phyloP scores from a whole-genome alignment of 2,888 invertebrate species.

The Acholoe squamosa region DNA sequence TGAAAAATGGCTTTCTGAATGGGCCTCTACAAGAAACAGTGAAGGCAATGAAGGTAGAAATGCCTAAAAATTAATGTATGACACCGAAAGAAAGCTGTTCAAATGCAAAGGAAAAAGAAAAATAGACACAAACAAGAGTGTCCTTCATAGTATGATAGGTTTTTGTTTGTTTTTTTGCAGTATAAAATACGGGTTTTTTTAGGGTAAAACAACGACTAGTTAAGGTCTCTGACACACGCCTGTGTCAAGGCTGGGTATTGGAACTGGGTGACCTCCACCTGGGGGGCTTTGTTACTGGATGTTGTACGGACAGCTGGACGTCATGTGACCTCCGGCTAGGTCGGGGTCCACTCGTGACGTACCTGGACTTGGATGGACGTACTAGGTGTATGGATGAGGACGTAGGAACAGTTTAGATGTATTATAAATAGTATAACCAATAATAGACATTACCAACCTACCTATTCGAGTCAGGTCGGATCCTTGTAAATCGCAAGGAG shows the following conservation, averaged over 20 bases:
- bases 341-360: constrained; percentile 19
- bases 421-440: too few relatives aligned
- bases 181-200: not conserved
- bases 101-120: too few relatives aligned
- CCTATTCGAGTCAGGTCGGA: too few relatives aligned
- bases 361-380: not conserved
- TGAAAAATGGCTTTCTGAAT: too few relatives aligned
- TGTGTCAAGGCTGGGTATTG: not conserved
- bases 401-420: too few relatives aligned
- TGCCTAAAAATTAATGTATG: not conserved
- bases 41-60: too few relatives aligned
- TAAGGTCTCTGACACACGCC: not conserved
- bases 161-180: too few relatives aligned
- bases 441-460: too few relatives aligned
- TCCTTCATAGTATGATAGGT: not conserved
- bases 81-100: too few relatives aligned
- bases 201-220: constrained; percentile 43
- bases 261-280: constrained; percentile 47
- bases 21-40: too few relatives aligned
- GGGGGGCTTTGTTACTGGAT: not conserved
- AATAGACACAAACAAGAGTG: not conserved
- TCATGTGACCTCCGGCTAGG: not conserved
- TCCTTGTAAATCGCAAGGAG: too few relatives aligned
- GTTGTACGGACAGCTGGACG: not conserved
- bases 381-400: too few relatives aligned